A percentile compares a stretch with the other conserved stretches of the same genome.
Evolutionary conservation across 2,797 vertebrate genomes (phyloP).

Genomic region (Siniperca obscura): DNA sequence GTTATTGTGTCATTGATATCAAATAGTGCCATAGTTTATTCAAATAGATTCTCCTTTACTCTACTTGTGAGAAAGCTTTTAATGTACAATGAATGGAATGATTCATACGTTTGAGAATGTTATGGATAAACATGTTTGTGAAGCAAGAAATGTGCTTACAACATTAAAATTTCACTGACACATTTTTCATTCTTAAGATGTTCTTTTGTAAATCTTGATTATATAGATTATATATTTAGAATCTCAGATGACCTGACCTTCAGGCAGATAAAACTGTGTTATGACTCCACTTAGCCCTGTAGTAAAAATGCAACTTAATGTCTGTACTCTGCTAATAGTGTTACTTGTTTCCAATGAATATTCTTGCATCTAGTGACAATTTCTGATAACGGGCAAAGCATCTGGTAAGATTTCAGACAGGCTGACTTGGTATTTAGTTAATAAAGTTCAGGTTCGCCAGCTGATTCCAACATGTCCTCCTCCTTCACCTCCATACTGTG

Average conservation of each 20-base stretch:
- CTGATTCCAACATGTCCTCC: slow-evolving; percentile 60
- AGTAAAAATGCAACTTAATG: neutral
- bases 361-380: neutral
- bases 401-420: neutral
- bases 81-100: slow-evolving; percentile 33
- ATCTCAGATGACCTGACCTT: neutral
- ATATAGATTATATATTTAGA: neutral
- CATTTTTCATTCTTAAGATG: neutral
- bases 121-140: slow-evolving; percentile 11
- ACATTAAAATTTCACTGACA: slow-evolving; percentile 44
- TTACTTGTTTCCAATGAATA: neutral
- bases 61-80: slow-evolving; percentile 5
- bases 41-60: slow-evolving; percentile 2
- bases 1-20: slow-evolving; percentile 11
- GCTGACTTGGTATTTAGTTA: neutral
- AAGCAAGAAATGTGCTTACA: slow-evolving; percentile 23
- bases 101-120: slow-evolving; percentile 5
- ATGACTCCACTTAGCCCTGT: neutral
- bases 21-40: slow-evolving; percentile 34
- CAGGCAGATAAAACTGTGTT: neutral
- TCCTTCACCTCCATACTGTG: slow-evolving; percentile 34
- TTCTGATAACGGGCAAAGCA: neutral
- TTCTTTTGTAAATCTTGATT: neutral
- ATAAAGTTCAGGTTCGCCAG: slow-evolving; percentile 23
- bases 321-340: neutral